Percentiles rank a stretch among this genome's conserved stretches.
These are phyloP conservation scores for Schrankia costaestrigalis DNA, from an alignment of 2,888 invertebrate species.

Conservation along the genomic window DNA sequence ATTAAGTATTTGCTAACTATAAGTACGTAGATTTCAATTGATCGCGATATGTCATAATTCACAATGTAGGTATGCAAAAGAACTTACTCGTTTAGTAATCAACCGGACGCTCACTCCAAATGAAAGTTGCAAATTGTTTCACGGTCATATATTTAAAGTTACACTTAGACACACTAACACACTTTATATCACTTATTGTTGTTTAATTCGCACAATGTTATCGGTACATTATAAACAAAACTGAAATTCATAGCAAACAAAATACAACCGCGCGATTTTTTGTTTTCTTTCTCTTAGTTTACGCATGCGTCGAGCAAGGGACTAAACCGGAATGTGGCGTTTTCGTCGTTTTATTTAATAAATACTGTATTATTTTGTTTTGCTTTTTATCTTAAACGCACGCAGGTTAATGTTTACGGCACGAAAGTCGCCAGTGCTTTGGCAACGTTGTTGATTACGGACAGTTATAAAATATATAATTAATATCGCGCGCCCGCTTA, in stretches of 20 bases:
- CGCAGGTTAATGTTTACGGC: constrained; percentile 50
- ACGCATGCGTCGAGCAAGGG: constrained; percentile 42
- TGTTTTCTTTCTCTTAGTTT: constrained; percentile 41
- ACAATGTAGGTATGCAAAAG: constrained; percentile 22
- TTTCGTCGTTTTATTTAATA: constrained; percentile 57
- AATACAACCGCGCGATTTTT: constrained; percentile 31
- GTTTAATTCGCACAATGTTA: constrained; percentile 1
- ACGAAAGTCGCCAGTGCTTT: constrained; percentile 52
- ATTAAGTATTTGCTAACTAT: no score
- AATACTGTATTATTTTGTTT: constrained; percentile 39
- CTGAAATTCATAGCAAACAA: constrained; percentile 32
- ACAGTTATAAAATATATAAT: constrained; percentile 60
- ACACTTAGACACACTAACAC: constrained; percentile 9
- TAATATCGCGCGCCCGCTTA: constrained; percentile 36
- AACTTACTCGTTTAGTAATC: constrained; percentile 25
- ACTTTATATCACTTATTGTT: constrained; percentile 6
- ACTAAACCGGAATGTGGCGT: constrained; percentile 57
- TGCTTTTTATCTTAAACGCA: constrained; percentile 38
- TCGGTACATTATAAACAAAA: constrained; percentile 21
- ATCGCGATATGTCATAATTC: no score
- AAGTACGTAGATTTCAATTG: neutral
- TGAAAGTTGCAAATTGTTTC: constrained; percentile 23
- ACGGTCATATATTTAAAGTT: constrained; percentile 3
- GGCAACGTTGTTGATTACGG: constrained; percentile 38
- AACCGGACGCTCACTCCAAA: constrained; percentile 16